Evolutionary conservation across 2,113 vertebrate species (phyloP), one percentile per base, ranked within the genome.

Genomic region (Rhynchopsitta pachyrhyncha): DNA sequence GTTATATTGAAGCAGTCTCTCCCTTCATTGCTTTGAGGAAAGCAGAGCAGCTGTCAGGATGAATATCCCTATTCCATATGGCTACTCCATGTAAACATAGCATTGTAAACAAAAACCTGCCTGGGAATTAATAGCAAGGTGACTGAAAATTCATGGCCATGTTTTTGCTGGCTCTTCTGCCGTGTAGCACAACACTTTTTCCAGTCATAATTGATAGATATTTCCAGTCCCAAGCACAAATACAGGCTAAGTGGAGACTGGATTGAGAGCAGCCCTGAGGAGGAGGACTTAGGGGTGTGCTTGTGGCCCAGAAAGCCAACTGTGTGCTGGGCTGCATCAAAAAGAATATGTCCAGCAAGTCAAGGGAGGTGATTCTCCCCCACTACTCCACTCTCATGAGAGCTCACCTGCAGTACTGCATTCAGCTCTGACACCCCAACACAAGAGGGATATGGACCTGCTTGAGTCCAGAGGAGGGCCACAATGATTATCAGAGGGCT

Each of bases 31-130:
- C 78, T 87, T 62, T 79, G 49, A 87, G 44, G 46, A 63, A 85
- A 80, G 73, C 50, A 52, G 73, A 95, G 86, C 83, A 82, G 74
- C 86, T 95, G 83, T 92, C 62, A 71, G 60, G 46, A 82, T 35
- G 82, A 88, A 88, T 80, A 85, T 74, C 50, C 57, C 31, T 77
- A 27, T 85, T 90, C 53, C 86, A 90, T 88, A 85, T 85, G 93
- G 67, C 71, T 88, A 53, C 29, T 67, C 55, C 31, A 2, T 42
- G 12, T 75, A 92, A 93, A 79, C 46, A 89, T 47, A 85, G 67
- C 25, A 7, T 55, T 90, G n/a, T 70, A 94, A 97, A 92, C 76
- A 85, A 79, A 77, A 76, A 67, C 64, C 53, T 93, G 50, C 25
- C 33, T 88, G 59, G 53, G 44, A 95, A 88, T 86, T 90, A 93